phyloP scores from a whole-genome alignment of 2,797 vertebrate genomes.

The Gymnoscopelus microlampas region DNA sequence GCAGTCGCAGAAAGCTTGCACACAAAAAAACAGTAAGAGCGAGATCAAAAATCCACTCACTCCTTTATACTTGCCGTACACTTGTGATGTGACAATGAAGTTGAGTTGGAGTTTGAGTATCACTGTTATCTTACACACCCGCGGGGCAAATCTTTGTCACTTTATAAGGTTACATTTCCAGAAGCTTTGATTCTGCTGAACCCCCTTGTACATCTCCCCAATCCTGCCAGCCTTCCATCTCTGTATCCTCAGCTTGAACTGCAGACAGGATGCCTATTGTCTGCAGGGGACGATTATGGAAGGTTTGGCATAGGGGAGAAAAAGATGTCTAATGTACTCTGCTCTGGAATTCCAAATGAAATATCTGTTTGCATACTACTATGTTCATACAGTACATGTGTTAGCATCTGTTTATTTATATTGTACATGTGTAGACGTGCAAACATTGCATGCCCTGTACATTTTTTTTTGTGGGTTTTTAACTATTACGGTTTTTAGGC shows the following conservation, averaged over 20 bases:
- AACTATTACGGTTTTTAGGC: too few species aligned
- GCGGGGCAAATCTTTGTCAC: conserved; percentile 39
- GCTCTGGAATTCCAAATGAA: conserved; percentile 32
- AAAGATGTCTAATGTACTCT: conserved; percentile 39
- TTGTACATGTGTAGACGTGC: too few species aligned
- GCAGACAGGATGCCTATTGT: conserved; percentile 37
- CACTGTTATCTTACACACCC: conserved; percentile 40
- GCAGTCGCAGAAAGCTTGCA: too few species aligned
- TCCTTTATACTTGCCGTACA: too few species aligned
- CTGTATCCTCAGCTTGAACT: conserved; percentile 40
- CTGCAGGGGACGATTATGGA: conserved; percentile 49
- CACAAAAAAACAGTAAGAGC: too few species aligned
- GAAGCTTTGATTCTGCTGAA: conserved; percentile 40
- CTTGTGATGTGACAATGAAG: too few species aligned
- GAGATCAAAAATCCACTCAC: too few species aligned
- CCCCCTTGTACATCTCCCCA: conserved; percentile 33
- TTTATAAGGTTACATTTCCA: conserved; percentile 37
- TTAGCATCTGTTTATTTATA: too few species aligned
- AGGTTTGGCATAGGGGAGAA: conserved; percentile 18
- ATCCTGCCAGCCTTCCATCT: conserved; percentile 37
- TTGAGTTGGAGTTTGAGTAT: conserved; percentile 2
- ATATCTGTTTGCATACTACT: not conserved
- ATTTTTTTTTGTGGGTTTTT: too few species aligned
- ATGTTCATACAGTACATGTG: too few species aligned
- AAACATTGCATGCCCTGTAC: too few species aligned